Evolutionary conservation across 2,888 invertebrate genomes (phyloP).

Genomic region (Xylota segnis): DNA sequence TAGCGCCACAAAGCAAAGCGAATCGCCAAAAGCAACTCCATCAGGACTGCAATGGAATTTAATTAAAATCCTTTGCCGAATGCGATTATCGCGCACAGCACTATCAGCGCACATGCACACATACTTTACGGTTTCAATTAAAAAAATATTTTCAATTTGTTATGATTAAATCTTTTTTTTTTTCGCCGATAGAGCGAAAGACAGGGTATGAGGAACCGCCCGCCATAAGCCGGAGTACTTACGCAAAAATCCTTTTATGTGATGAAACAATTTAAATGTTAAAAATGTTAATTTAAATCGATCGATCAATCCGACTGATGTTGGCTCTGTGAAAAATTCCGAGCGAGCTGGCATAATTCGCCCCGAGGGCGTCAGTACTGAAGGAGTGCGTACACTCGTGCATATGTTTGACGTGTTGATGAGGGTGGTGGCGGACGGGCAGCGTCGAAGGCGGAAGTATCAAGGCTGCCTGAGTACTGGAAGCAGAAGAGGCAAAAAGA

Average conservation of each 20-base stretch:
- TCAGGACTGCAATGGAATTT: slow-evolving; percentile 73
- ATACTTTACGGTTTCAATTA: slow-evolving; percentile 72
- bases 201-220: slow-evolving; percentile 53
- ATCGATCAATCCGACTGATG: slow-evolving; percentile 71
- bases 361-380: slow-evolving; percentile 39
- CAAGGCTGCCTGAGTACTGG: slow-evolving; percentile 18
- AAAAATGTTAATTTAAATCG: slow-evolving; percentile 76
- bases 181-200: slow-evolving; percentile 63
- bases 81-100: slow-evolving; percentile 65
- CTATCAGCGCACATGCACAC: slow-evolving; percentile 26
- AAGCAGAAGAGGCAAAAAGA: slow-evolving; percentile 1
- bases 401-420: slow-evolving; percentile 3
- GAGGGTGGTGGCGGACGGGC: neutral
- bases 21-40: slow-evolving; percentile 69
- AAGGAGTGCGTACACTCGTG: slow-evolving; percentile 3
- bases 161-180: slow-evolving; percentile 73
- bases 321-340: slow-evolving; percentile 51
- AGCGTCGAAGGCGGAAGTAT: slow-evolving; percentile 1
- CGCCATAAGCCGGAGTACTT: slow-evolving; percentile 68
- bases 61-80: slow-evolving; percentile 75
- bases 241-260: slow-evolving; percentile 75
- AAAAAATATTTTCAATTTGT: slow-evolving; percentile 75
- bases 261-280: slow-evolving; percentile 76
- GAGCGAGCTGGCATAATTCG: slow-evolving; percentile 50
- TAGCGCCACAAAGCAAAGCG: slow-evolving; percentile 60